These are phyloP conservation scores for Trichonephila clavata DNA, from an alignment of 1,140 invertebrate genomes.

Conservation along the genomic window DNA sequence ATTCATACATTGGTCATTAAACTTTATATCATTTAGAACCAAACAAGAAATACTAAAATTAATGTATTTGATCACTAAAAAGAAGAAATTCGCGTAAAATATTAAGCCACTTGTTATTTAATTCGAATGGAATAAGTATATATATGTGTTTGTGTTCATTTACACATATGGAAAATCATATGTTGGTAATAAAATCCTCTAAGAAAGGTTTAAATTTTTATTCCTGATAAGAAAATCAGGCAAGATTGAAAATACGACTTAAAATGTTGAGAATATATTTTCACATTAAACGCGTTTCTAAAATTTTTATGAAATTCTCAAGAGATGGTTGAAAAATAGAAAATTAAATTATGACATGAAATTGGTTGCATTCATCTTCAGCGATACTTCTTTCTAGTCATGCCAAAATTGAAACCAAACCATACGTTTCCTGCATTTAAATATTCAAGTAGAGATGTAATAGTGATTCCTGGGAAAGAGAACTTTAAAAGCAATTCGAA, in stretches of 20 bases:
- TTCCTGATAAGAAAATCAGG: neutral
- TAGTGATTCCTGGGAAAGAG: no score
- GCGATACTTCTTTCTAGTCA: neutral
- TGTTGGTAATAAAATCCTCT: neutral
- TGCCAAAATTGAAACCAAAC: slow-evolving; percentile 24
- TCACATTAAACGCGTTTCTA: neutral
- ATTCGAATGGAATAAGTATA: no score
- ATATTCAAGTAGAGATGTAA: slow-evolving; percentile 1
- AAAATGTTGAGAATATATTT: neutral
- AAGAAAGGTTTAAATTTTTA: neutral
- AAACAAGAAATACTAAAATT: neutral
- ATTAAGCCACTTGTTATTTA: no score
- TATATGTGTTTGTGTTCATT: no score
- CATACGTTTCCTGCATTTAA: slow-evolving; percentile 22
- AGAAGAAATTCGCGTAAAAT: neutral
- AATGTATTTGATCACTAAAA: neutral
- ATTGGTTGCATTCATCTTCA: slow-evolving; percentile 4
- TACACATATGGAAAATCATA: neutral
- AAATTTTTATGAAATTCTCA: neutral
- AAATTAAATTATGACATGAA: slow-evolving; percentile 43
- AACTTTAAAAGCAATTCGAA: slow-evolving; percentile 38
- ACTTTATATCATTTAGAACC: no score
- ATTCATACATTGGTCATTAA: no score
- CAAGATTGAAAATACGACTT: neutral
- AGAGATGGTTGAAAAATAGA: neutral